phyloP scores from a whole-genome alignment of 2,113 vertebrate species.

The Castor canadensis region DNA sequence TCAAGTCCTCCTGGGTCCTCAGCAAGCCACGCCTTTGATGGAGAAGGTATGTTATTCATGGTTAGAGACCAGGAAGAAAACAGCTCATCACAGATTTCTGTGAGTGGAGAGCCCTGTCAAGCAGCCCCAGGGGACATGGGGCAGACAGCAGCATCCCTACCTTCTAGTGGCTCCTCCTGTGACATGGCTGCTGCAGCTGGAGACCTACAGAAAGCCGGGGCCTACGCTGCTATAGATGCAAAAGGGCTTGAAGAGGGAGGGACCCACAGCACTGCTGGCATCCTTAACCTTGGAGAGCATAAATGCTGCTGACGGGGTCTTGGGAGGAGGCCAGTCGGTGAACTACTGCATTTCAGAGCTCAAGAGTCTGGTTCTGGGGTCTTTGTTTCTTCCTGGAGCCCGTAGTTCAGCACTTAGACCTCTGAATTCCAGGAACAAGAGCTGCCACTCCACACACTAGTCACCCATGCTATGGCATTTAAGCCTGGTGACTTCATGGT shows the following conservation, averaged over 20 bases:
- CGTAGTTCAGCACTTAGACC: not conserved
- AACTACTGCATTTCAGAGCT: no score
- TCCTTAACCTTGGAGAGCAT: no score
- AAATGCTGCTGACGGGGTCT: no score
- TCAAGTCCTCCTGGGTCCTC: not conserved
- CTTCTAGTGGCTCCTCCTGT: not conserved
- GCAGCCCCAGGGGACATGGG: no score
- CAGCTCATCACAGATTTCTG: not conserved
- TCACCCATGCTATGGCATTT: not conserved
- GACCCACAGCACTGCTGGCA: no score
- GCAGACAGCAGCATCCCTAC: not conserved
- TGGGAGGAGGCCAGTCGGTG: no score
- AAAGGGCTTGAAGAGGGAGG: not conserved
- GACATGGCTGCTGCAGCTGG: not conserved
- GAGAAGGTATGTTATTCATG: not conserved
- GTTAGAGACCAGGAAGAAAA: not conserved
- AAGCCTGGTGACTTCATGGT: slow-evolving; percentile 86
- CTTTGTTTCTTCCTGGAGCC: not conserved
- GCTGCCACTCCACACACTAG: no score
- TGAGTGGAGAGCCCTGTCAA: not conserved
- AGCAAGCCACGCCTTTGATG: not conserved
- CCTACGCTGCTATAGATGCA: not conserved
- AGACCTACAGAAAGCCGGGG: not conserved
- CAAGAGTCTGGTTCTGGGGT: not conserved
- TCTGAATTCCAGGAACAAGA: no score